Evolutionary conservation across 2,797 vertebrate species (phyloP).

Genomic region (Tokudaia muenninki): DNA sequence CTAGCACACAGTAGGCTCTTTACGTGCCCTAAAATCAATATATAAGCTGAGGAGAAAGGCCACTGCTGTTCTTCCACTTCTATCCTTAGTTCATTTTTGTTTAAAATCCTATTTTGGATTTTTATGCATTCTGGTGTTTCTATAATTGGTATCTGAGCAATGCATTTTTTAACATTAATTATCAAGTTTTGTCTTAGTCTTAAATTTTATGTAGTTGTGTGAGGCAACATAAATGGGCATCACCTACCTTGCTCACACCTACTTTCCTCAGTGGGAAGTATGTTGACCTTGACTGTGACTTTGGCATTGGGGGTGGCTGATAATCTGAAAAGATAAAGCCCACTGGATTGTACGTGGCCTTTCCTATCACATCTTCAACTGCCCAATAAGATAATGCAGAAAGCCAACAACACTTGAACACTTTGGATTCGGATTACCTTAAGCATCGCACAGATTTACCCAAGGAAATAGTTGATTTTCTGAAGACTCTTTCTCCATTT

Average conservation of each 20-base stretch:
- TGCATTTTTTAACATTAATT: constrained; percentile 79
- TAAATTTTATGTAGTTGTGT: constrained; percentile 68
- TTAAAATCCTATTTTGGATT: constrained; percentile 67
- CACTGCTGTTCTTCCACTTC: constrained; percentile 44
- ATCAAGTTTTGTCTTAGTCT: constrained; percentile 76
- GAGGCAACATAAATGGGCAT: constrained; percentile 43
- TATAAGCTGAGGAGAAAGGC: constrained; percentile 32
- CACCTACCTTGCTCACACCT: constrained; percentile 29
- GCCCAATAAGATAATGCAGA: constrained; percentile 34
- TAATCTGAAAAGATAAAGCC: constrained; percentile 42
- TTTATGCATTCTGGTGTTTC: constrained; percentile 72
- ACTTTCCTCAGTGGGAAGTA: constrained; percentile 54
- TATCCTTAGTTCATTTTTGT: constrained; percentile 62
- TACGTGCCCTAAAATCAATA: constrained; percentile 45
- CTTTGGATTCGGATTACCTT: not conserved
- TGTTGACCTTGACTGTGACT: constrained; percentile 48
- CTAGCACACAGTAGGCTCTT: not conserved
- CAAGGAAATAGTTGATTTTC: constrained; percentile 3
- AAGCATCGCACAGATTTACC: not conserved
- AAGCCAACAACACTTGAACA: constrained; percentile 4
- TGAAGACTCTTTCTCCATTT: constrained; percentile 37
- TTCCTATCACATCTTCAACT: constrained; percentile 33
- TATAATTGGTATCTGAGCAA: constrained; percentile 74
- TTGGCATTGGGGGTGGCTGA: constrained; percentile 33
- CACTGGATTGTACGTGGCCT: not conserved